phyloP scores from a whole-genome alignment of 1,140 invertebrate genomes.

The Cardiocondyla obscurior region DNA sequence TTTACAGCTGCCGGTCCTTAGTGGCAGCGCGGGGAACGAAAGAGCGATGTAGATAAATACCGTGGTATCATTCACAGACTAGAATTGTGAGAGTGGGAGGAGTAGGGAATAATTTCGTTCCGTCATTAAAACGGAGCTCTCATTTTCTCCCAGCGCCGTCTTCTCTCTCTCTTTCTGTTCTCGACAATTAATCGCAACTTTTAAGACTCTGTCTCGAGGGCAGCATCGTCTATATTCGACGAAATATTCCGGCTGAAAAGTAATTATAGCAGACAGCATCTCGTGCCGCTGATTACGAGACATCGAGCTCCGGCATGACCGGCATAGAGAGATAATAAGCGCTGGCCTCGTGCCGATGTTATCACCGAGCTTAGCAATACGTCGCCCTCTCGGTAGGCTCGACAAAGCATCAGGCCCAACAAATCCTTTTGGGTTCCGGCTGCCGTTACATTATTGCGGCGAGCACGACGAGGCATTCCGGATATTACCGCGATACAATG shows the following conservation, averaged over 20 bases:
- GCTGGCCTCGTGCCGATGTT: constrained; percentile 13
- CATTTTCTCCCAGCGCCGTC: not conserved
- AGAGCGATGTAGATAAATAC: constrained; percentile 16
- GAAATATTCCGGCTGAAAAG: constrained; percentile 18
- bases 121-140: constrained; percentile 7
- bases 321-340: not conserved
- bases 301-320: not conserved
- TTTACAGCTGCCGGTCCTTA: not conserved
- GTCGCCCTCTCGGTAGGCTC: not conserved
- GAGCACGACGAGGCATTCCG: not conserved
- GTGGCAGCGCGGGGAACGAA: not conserved
- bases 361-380: constrained; percentile 1
- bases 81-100: not conserved
- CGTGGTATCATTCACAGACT: not conserved
- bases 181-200: constrained; percentile 30
- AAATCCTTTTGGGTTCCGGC: not conserved
- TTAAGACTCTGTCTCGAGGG: not conserved
- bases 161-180: not conserved
- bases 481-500: not conserved
- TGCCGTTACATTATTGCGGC: not conserved
- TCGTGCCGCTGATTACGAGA: constrained; percentile 12
- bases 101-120: constrained; percentile 5
- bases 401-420: constrained; percentile 10
- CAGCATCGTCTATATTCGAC: not conserved
- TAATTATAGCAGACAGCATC: constrained; percentile 5